Conservation (phyloP, 64 coral and sea anemone genomes). For the Cladopsammia gracilis region DNA sequence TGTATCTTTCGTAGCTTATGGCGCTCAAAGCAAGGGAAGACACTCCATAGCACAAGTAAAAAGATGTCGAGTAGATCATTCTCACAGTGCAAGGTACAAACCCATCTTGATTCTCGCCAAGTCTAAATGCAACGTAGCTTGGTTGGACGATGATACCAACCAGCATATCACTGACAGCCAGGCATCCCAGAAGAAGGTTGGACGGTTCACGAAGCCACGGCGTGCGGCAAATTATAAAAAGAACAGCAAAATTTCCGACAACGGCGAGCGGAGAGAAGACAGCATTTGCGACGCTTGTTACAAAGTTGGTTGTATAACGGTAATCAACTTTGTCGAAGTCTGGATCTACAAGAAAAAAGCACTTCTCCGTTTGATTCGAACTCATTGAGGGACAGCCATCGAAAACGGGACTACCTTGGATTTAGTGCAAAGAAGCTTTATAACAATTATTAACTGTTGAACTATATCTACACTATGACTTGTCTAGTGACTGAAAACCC, state of each 20-base stretch:
- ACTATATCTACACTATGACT: no score
- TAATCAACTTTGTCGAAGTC: conserved; percentile 29
- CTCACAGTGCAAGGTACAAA: conserved; percentile 73
- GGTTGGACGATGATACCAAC: conserved; percentile 76
- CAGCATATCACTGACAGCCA: conserved; percentile 67
- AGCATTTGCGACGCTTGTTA: conserved; percentile 66
- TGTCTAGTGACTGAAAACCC: no score
- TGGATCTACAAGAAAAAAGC: background rate
- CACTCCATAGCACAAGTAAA: conserved; percentile 85
- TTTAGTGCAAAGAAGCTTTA: no score
- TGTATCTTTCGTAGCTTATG: conserved; percentile 77
- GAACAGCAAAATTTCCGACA: conserved; percentile 56
- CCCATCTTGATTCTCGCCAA: conserved; percentile 62
- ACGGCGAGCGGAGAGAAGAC: conserved; percentile 72
- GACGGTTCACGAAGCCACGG: conserved; percentile 70
- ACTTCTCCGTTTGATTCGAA: no score
- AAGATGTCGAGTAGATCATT: conserved; percentile 73
- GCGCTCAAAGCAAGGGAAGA: conserved; percentile 82
- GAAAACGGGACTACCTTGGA: no score
- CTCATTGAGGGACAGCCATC: no score
- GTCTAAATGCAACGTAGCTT: conserved; percentile 55
- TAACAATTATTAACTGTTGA: no score
- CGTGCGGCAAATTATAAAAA: conserved; percentile 27
- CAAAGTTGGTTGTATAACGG: conserved; percentile 66
- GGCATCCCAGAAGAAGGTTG: conserved; percentile 62